These are phyloP conservation scores for Stenotaenia linearis DNA, from an alignment of 2,888 invertebrate genomes.

Conservation along the genomic window DNA sequence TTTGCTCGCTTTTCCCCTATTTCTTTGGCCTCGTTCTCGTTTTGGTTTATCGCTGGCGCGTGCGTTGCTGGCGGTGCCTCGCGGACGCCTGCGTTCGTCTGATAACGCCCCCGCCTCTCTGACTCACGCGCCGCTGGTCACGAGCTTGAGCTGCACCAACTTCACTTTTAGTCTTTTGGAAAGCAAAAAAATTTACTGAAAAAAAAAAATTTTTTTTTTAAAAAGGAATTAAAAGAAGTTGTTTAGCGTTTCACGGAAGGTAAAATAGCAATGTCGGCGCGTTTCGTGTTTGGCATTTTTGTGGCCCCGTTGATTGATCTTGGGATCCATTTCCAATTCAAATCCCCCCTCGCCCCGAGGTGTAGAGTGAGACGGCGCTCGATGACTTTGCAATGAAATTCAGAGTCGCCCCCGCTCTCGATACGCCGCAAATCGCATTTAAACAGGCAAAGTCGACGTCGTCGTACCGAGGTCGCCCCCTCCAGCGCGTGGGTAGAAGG, in stretches of 20 bases:
- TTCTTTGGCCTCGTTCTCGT: constrained; percentile 9
- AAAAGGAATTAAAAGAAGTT: too few relatives aligned
- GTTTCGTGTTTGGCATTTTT: constrained; percentile 9
- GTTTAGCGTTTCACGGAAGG: background rate
- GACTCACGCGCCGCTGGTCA: constrained; percentile 4
- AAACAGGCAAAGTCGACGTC: background rate
- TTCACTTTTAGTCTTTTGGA: background rate
- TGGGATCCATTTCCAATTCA: constrained; percentile 9
- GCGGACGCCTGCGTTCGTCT: background rate
- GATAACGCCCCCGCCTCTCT: constrained; percentile 4
- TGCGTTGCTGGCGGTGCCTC: constrained; percentile 9
- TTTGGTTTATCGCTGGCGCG: constrained; percentile 5
- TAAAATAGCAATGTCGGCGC: background rate
- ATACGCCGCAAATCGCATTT: background rate
- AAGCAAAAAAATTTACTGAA: background rate
- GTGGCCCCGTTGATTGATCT: background rate
- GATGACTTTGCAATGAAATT: constrained; percentile 9
- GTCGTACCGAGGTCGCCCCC: background rate
- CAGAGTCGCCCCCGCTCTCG: background rate
- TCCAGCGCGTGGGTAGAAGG: background rate
- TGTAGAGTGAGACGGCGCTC: background rate
- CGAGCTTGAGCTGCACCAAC: background rate
- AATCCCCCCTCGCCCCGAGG: background rate
- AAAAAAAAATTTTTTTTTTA: background rate
- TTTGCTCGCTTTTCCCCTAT: background rate